Percentiles rank a stretch among this genome's conserved stretches.
These are phyloP conservation scores for Encarsia formosa DNA, from an alignment of 2,888 invertebrate species.

Conservation along the genomic window DNA sequence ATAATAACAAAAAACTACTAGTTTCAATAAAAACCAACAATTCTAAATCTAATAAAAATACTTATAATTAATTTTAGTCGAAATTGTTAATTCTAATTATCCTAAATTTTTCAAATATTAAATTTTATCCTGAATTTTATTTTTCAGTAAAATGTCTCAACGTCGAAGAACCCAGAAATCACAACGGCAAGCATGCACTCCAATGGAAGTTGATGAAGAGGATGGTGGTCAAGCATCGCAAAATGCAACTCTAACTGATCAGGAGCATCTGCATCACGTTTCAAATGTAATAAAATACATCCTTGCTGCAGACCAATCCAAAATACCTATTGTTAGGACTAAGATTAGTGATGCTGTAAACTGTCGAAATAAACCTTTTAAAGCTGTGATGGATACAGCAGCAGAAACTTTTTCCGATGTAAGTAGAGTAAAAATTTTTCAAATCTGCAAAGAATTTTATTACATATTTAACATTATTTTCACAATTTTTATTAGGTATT, in stretches of 20 bases:
- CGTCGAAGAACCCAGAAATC: no score
- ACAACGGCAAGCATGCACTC: constrained; percentile 10
- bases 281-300: constrained; percentile 37
- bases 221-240: constrained; percentile 4
- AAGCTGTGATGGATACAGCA: constrained; percentile 30
- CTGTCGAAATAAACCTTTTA: constrained; percentile 30
- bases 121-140: background rate
- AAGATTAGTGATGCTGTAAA: constrained; percentile 36
- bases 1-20: no score
- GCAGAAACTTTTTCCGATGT: constrained; percentile 33
- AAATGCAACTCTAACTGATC: constrained; percentile 12
- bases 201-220: constrained; percentile 12
- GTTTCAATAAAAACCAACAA: no score
- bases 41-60: no score
- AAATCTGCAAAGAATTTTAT: background rate
- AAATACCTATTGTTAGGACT: constrained; percentile 31
- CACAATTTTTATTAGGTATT: constrained; percentile 50
- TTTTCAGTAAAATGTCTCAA: constrained; percentile 4
- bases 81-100: no score
- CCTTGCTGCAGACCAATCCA: constrained; percentile 31
- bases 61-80: no score
- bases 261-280: constrained; percentile 33
- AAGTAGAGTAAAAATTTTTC: constrained; percentile 6
- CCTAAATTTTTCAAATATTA: background rate
- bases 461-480: constrained; percentile 22